Percentiles rank a stretch among this genome's conserved stretches.
These are phyloP conservation scores for Heteromyza rotundicornis DNA, from an alignment of 2,888 invertebrate species.

Conservation along the genomic window DNA sequence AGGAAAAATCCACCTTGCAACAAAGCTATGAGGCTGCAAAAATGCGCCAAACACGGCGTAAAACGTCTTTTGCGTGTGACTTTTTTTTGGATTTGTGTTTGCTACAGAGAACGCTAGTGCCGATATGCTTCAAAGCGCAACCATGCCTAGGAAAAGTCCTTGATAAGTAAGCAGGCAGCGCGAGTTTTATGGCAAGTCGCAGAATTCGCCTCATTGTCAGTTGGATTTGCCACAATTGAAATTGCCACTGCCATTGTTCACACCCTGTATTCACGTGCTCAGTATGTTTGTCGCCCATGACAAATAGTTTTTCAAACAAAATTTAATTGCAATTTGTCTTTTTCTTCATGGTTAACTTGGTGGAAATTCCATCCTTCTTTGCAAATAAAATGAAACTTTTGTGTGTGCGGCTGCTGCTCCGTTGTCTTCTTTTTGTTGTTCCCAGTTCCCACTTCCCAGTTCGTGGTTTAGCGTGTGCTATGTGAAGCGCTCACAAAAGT, in stretches of 20 bases:
- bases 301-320: slow-evolving; percentile 29
- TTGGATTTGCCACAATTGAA: not conserved
- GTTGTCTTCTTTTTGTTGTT: too few species aligned
- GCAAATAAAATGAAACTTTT: not conserved
- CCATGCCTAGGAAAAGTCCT: not conserved
- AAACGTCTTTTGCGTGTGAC: not conserved
- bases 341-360: slow-evolving; percentile 11
- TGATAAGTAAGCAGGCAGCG: not conserved
- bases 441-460: too few species aligned
- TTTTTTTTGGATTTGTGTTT: not conserved
- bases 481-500: not conserved
- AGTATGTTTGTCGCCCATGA: slow-evolving; percentile 18
- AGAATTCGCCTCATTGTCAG: not conserved
- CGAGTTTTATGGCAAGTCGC: not conserved
- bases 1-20: not conserved
- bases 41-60: not conserved
- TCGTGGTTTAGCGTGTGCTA: too few species aligned
- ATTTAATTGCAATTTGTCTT: slow-evolving; percentile 30
- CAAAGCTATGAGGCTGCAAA: not conserved
- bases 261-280: not conserved
- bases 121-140: not conserved
- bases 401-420: too few species aligned
- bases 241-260: not conserved
- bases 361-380: not conserved
- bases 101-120: not conserved